Evolutionary conservation across 2,113 vertebrate genomes (phyloP), one percentile per base, ranked within the genome.

Genomic region (Myiozetetes cayanensis): DNA sequence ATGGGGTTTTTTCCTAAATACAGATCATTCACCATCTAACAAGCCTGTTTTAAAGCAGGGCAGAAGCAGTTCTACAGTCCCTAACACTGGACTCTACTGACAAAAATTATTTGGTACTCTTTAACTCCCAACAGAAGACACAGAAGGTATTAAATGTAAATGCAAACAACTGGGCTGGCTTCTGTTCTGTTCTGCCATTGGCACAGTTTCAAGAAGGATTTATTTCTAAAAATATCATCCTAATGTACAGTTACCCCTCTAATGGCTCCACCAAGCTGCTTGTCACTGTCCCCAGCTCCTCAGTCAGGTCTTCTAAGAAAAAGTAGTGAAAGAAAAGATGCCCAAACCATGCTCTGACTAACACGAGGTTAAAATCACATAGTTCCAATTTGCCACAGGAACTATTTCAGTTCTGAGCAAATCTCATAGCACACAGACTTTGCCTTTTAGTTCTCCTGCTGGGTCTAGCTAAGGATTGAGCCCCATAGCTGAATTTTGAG

Each of bases 381-480:
- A 49, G 70, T 27, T 87, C 14, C 62, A 49, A 14, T 49, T 92
- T 91, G 68, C 86, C 80, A n/a, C 55, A 89, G 62, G n/a, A 90
- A 65, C 33, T 73, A 23, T 80, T 84, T 92, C 70, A 87, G 61
- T 56, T 85, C 46, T 89, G 76, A 46, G 55, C 52, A 95, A 91
- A 85, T 73, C 71, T 89, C 63, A 49, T 23, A 63, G 59, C 28
- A 66, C 72, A 79, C 22, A 79, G 53, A 76, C 67, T 82, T 94
- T 61, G 81, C 58, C 74, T 87, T 83, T 80, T 70, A 49, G 63
- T 74, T 90, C 72, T 88, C 90, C 88, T 95, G 94, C 95, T 96
- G 94, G 47, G 92, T 71, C 86, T 90, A 90, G 90, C 88, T 83
- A 87, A 91, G 91, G 87, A 91, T 82, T 96, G 87, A 94, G 81